Percentiles rank a stretch among this genome's conserved stretches.
Evolutionary conservation across 2,797 vertebrate species (phyloP).

Genomic region (Delichon dasypus): DNA sequence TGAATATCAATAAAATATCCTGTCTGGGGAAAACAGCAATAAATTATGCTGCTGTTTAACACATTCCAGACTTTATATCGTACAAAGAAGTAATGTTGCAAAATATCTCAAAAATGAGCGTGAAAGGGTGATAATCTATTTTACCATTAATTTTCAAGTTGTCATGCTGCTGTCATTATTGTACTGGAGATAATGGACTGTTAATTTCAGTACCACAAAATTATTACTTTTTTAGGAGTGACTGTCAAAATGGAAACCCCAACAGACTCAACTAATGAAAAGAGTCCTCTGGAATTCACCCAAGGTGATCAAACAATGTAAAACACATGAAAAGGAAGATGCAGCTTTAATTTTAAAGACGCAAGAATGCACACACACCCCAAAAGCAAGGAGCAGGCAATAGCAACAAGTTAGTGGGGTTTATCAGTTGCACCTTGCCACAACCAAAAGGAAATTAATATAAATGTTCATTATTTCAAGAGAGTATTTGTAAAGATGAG

Average conservation of each 20-base stretch:
- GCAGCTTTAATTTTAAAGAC: background rate
- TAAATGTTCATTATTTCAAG: background rate
- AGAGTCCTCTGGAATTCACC: background rate
- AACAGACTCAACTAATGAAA: background rate
- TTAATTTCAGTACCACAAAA: background rate
- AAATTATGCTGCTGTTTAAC: slow-evolving; percentile 13
- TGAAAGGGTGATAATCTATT: slow-evolving; percentile 24
- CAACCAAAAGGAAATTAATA: background rate
- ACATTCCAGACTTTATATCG: background rate
- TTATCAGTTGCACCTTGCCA: background rate
- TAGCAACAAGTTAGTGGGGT: background rate
- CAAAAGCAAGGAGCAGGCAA: background rate
- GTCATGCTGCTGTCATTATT: background rate
- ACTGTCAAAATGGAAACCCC: background rate
- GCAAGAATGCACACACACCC: fast-evolving
- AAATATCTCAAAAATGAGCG: background rate
- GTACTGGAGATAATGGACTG: background rate
- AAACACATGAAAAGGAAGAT: background rate
- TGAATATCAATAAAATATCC: background rate
- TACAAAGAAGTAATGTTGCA: background rate
- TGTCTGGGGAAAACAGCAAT: background rate
- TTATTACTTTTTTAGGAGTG: background rate
- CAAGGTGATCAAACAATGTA: background rate
- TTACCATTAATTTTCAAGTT: slow-evolving; percentile 44
- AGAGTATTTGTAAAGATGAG: background rate